Conservation (phyloP, 2,113 vertebrate genomes). For the Mormyrus iriodes region DNA sequence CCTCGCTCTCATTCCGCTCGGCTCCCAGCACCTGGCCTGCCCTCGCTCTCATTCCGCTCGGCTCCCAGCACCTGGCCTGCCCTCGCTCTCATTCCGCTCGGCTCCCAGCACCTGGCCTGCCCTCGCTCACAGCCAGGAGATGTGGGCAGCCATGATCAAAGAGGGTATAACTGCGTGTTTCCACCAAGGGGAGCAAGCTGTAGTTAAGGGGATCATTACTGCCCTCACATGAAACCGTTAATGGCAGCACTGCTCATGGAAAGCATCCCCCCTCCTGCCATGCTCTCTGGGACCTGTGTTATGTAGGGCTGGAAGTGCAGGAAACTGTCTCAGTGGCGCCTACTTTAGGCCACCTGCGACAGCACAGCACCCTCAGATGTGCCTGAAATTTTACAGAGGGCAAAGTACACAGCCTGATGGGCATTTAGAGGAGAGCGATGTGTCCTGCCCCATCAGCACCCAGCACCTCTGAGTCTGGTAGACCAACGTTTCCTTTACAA, state of each 20-base stretch:
- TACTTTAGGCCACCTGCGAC: background rate
- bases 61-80: too few relatives aligned
- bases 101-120: background rate
- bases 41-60: too few relatives aligned
- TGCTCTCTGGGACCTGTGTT: background rate
- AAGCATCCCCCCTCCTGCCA: background rate
- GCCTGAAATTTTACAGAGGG: constrained; percentile 27
- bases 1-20: too few relatives aligned
- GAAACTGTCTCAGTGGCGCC: background rate
- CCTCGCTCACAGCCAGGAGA: constrained; percentile 11
- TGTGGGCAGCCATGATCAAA: background rate
- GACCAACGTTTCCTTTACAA: constrained; percentile 45
- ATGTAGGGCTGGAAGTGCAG: background rate
- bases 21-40: too few relatives aligned
- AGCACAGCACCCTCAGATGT: background rate
- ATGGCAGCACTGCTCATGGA: constrained; percentile 20
- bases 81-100: background rate
- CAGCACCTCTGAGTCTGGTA: background rate
- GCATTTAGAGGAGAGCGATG: constrained; percentile 17
- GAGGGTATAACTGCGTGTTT: constrained; percentile 47
- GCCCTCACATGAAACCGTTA: constrained; percentile 34
- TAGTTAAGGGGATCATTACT: constrained; percentile 45
- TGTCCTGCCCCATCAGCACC: background rate
- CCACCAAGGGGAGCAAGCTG: constrained; percentile 42
- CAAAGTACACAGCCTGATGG: background rate